Conservation (phyloP, 2,888 invertebrate genomes). For the Xanthostigma xanthostigma region DNA sequence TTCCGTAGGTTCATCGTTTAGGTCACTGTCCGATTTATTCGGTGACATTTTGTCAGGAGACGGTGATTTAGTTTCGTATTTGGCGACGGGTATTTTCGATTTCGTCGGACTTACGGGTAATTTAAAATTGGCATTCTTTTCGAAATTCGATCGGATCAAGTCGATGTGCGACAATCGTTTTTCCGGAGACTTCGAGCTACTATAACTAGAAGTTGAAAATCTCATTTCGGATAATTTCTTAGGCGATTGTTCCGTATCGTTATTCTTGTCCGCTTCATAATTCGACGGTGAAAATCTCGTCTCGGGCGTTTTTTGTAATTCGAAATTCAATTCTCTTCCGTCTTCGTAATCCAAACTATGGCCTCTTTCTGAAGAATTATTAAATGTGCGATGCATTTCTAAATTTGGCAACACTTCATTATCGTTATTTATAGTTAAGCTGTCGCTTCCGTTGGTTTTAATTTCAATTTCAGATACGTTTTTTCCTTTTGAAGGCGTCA, state of each 20-base stretch:
- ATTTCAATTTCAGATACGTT: conserved; percentile 26
- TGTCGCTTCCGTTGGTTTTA: conserved; percentile 21
- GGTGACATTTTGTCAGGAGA: conserved; percentile 22
- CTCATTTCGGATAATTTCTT: conserved; percentile 37
- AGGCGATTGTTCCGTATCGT: conserved; percentile 22
- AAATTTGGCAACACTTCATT: no score
- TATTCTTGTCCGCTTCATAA: no score
- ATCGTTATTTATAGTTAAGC: no score
- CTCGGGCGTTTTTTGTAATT: no score
- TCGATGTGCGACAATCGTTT: conserved; percentile 41
- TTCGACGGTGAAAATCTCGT: no score
- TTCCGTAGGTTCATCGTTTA: conserved; percentile 24
- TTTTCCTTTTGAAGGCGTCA: conserved; percentile 32
- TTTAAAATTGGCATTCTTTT: conserved; percentile 24
- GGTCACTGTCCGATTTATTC: conserved; percentile 25
- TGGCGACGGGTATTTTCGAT: conserved; percentile 27
- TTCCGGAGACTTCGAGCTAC: conserved; percentile 40
- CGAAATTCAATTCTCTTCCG: no score
- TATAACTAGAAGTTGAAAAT: conserved; percentile 47
- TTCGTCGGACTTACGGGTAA: conserved; percentile 19
- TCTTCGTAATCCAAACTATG: no score
- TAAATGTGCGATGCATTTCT: no score
- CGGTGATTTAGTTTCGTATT: conserved; percentile 23
- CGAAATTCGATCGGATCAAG: conserved; percentile 31
- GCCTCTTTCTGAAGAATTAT: no score